These are phyloP conservation scores for Tautogolabrus adspersus DNA, from an alignment of 2,113 vertebrate species.

Conservation along the genomic window DNA sequence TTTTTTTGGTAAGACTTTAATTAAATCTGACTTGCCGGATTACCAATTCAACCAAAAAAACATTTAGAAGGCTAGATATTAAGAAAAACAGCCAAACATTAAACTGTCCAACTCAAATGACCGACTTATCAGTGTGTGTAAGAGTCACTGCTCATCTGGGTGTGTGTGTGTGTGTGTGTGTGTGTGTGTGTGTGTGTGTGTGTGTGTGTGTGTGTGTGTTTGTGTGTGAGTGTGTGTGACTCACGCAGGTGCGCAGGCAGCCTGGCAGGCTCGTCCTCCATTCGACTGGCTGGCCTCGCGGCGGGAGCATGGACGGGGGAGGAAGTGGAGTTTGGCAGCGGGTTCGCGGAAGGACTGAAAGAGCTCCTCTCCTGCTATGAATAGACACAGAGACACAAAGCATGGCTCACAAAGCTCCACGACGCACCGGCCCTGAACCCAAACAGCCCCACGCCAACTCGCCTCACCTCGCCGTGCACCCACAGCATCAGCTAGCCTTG, in stretches of 20 bases:
- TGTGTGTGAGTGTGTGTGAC: conserved; percentile 72
- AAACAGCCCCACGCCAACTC: conserved; percentile 60
- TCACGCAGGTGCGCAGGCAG: conserved; percentile 97
- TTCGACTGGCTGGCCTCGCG: conserved; percentile 89
- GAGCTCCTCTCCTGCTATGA: conserved; percentile 96
- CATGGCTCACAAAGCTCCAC: conserved; percentile 77
- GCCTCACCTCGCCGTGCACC: conserved; percentile 56
- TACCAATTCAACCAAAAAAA: conserved; percentile 12
- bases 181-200: conserved; percentile 34
- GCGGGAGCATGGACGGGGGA: conserved; percentile 93
- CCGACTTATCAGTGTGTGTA: conserved; percentile 41
- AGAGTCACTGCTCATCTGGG: conserved; percentile 44
- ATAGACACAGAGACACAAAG: conserved; percentile 86
- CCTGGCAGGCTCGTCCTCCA: conserved; percentile 94
- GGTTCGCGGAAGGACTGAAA: conserved; percentile 94
- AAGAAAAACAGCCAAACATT: conserved; percentile 21
- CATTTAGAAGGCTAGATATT: not conserved
- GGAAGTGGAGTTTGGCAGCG: conserved; percentile 91
- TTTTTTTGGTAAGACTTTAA: not conserved
- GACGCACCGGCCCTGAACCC: conserved; percentile 71
- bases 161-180: conserved; percentile 10
- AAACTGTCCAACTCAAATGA: conserved; percentile 31
- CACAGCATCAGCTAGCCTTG: conserved; percentile 19
- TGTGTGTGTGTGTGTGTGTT: conserved; percentile 4
- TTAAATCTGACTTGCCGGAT: conserved; percentile 10